phyloP scores from a whole-genome alignment of 1,140 invertebrate genomes.

The Micrasema longulum region DNA sequence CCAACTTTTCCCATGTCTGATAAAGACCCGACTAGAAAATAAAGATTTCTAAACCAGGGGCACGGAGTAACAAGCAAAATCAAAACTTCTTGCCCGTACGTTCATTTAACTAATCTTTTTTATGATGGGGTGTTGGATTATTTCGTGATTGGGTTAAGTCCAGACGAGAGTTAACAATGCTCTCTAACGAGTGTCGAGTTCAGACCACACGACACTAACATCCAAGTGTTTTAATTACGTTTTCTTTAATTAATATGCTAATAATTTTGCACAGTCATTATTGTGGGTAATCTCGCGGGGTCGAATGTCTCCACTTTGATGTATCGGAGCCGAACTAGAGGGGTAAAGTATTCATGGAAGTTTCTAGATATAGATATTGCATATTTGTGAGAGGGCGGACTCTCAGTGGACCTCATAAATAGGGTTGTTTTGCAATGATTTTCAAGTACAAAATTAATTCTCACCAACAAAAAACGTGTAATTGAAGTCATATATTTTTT shows the following conservation, averaged over 20 bases:
- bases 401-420: no score
- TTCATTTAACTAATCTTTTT: no score
- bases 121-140: no score
- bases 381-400: no score
- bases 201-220: slow-evolving; percentile 29
- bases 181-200: slow-evolving; percentile 52
- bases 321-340: slow-evolving; percentile 56
- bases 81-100: no score
- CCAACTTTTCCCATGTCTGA: slow-evolving; percentile 3
- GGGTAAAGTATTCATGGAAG: slow-evolving; percentile 14
- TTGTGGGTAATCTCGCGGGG: slow-evolving; percentile 65
- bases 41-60: neutral
- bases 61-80: neutral
- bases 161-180: slow-evolving; percentile 39
- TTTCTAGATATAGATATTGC: neutral
- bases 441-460: no score
- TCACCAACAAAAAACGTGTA: no score
- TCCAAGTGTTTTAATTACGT: slow-evolving; percentile 54
- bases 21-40: neutral
- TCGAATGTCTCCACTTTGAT: slow-evolving; percentile 65
- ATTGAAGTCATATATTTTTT: no score
- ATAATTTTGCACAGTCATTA: slow-evolving; percentile 69
- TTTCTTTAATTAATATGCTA: slow-evolving; percentile 69
- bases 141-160: neutral
- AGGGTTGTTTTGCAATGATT: no score